Conservation (phyloP, 2,888 invertebrate species). For the Eupithecia exiguata region DNA sequence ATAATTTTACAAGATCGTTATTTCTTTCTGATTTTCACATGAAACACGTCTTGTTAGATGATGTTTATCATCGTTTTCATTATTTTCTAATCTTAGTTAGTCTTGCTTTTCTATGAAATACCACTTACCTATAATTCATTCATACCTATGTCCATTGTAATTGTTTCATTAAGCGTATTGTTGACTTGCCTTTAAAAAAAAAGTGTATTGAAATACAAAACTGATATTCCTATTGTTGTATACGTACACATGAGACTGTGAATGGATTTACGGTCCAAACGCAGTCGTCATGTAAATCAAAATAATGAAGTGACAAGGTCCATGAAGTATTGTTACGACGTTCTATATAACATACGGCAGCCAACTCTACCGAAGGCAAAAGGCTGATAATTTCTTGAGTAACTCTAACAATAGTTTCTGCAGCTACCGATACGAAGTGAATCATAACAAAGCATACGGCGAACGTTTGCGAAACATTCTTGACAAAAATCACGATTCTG, state of each 20-base stretch:
- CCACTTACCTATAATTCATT: not conserved
- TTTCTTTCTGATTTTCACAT: not conserved
- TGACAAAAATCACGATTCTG: constrained; percentile 81
- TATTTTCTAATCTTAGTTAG: not conserved
- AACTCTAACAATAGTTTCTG: constrained; percentile 33
- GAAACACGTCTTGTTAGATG: not conserved
- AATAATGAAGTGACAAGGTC: not conserved
- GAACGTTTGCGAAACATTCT: constrained; percentile 72
- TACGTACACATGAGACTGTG: not conserved
- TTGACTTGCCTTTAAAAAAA: too few relatives aligned
- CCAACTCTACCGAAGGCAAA: not conserved
- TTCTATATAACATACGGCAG: not conserved
- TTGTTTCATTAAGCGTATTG: too few relatives aligned
- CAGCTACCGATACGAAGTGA: constrained; percentile 38
- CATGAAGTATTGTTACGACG: too few relatives aligned
- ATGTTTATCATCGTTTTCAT: not conserved
- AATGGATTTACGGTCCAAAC: not conserved
- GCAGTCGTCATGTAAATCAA: not conserved
- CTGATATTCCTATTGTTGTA: not conserved
- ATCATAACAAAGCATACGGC: constrained; percentile 52
- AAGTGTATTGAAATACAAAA: not conserved
- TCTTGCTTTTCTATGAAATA: not conserved
- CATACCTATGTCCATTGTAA: too few relatives aligned
- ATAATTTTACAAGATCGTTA: not conserved
- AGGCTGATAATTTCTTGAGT: not conserved